These are phyloP conservation scores for Drosophila melanosoma DNA, from an alignment of 2,888 invertebrate genomes.

Conservation along the genomic window DNA sequence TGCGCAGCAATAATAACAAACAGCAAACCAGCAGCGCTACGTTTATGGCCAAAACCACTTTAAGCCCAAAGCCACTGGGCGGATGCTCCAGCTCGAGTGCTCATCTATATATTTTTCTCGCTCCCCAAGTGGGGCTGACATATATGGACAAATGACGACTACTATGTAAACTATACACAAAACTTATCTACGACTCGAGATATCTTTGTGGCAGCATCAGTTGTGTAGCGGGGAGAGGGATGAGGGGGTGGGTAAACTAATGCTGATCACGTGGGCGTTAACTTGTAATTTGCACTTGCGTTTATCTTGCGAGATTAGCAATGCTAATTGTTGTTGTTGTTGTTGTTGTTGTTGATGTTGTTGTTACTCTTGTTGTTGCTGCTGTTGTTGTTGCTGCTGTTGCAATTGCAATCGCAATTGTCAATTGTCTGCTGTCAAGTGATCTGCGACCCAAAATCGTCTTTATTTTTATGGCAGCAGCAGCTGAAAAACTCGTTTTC, in stretches of 20 bases:
- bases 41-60: slow-evolving; percentile 78
- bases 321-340: slow-evolving; percentile 68
- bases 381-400: slow-evolving; percentile 2
- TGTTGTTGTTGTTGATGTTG: slow-evolving; percentile 12
- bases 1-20: slow-evolving; percentile 52
- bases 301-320: slow-evolving; percentile 66
- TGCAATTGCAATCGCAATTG: slow-evolving; percentile 43
- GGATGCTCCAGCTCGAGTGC: slow-evolving; percentile 49
- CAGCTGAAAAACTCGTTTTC: slow-evolving; percentile 63
- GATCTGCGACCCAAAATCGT: slow-evolving; percentile 73
- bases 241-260: not conserved
- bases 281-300: slow-evolving; percentile 46
- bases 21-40: slow-evolving; percentile 31
- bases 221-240: slow-evolving; percentile 5
- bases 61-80: slow-evolving; percentile 69
- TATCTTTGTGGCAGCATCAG: slow-evolving; percentile 22
- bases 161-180: slow-evolving; percentile 41
- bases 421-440: slow-evolving; percentile 51
- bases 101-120: slow-evolving; percentile 18
- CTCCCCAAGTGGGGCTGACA: slow-evolving; percentile 19
- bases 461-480: slow-evolving; percentile 71
- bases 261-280: slow-evolving; percentile 50
- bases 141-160: slow-evolving; percentile 64
- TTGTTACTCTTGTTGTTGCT: not conserved
- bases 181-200: slow-evolving; percentile 53